Conservation (phyloP, 2,797 vertebrate genomes). For the Lycodopsis pacificus region DNA sequence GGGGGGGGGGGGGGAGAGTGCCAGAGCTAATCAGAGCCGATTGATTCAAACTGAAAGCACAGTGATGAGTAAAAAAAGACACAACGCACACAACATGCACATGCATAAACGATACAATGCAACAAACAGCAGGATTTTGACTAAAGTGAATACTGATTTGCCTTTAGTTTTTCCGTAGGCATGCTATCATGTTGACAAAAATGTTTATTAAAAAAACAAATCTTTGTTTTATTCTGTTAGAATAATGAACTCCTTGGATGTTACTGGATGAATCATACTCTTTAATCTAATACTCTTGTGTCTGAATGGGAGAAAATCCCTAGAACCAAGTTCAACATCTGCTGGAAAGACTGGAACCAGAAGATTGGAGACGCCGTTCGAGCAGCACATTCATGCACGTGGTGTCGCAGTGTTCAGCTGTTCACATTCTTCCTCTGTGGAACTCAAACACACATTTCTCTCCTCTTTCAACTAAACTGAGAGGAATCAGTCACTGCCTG, state of each 20-base stretch:
- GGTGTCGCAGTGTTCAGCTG: neutral
- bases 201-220: neutral
- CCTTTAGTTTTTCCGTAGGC: neutral
- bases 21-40: constrained; percentile 60
- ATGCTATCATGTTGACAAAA: neutral
- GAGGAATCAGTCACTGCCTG: constrained; percentile 19
- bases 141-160: neutral
- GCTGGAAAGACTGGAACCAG: neutral
- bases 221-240: neutral
- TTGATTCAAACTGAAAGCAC: constrained; percentile 56
- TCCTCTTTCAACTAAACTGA: constrained; percentile 20
- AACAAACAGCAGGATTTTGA: neutral
- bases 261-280: neutral
- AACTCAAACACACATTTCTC: constrained; percentile 22
- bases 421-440: neutral
- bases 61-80: constrained; percentile 54
- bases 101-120: neutral
- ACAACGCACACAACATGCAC: neutral
- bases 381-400: neutral
- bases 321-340: neutral
- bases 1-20: neutral
- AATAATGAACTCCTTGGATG: neutral
- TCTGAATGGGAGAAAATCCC: neutral
- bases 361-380: neutral
- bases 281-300: neutral